Evolutionary conservation across 2,888 invertebrate species (phyloP), one percentile per base, ranked within the genome.

Genomic region (Teinopalpus imperialis): DNA sequence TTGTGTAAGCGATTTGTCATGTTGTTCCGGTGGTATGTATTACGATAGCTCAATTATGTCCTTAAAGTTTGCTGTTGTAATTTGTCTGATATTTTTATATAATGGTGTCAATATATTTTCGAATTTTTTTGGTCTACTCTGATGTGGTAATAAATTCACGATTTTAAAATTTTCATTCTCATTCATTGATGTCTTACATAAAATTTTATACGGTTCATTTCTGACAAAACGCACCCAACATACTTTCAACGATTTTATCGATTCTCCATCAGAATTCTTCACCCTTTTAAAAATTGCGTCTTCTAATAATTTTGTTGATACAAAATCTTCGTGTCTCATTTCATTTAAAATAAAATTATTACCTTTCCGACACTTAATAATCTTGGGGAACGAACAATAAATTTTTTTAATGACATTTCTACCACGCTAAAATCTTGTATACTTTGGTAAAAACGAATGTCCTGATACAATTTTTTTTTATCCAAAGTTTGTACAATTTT

Each of bases 141-240:
- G n/a, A n/a, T n/a, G n/a, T n/a, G n/a, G n/a, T n/a, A n/a, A n/a
- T n/a, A n/a, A n/a, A n/a, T n/a, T n/a, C n/a, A n/a, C n/a, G n/a
- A n/a, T n/a, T n/a, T n/a, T n/a, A n/a, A n/a, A n/a, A n/a, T n/a
- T n/a, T n/a, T n/a, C n/a, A n/a, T n/a, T n/a, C n/a, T n/a, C n/a
- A n/a, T n/a, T n/a, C n/a, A n/a, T n/a, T n/a, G n/a, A n/a, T n/a
- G n/a, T 24, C 14, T 24, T 24, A 36, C 10, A 36, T 2, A 36
- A 24, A 36, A 36, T 14, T 23, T 23, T 36, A 36, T 35, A 35
- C n/a, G 10, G 21, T 36, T 23, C 24, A 36, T 24, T 36, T 24
- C 14, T 24, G 24, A 36, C 24, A n/a, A 36, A 36, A 24, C 24
- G 23, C 36, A 36, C 13, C 14, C n/a, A 36, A 36, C 36, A 36